Evolutionary conservation across 2,888 invertebrate species (phyloP).

Genomic region (Thysanoteuthis rhombus): DNA sequence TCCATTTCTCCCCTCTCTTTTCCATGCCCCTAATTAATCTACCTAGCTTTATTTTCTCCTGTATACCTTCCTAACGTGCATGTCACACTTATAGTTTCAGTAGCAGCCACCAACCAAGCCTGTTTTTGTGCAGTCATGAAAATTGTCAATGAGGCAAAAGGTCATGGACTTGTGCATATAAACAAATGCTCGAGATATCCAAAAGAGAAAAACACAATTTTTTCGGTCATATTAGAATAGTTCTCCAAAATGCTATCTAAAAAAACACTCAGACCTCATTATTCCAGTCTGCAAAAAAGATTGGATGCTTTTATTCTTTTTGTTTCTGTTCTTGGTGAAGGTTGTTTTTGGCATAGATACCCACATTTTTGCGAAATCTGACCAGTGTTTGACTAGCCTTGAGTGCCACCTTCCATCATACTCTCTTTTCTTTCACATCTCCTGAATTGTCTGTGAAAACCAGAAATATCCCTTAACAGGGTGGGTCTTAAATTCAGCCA

Average conservation of each 20-base stretch:
- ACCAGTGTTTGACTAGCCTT: not conserved
- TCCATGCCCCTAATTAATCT: too few species aligned
- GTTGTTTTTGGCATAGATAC: not conserved
- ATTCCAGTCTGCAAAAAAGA: not conserved
- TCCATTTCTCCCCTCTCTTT: too few species aligned
- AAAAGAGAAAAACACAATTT: not conserved
- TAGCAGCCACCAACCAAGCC: too few species aligned
- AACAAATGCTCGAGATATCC: too few species aligned
- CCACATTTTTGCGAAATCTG: not conserved
- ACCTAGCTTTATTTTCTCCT: too few species aligned
- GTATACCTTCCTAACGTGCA: too few species aligned
- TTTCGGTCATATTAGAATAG: not conserved
- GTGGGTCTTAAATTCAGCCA: not conserved
- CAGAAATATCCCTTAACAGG: not conserved
- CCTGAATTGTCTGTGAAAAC: not conserved
- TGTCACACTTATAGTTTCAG: too few species aligned
- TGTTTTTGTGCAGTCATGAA: too few species aligned
- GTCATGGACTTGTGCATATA: too few species aligned
- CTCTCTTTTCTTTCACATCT: not conserved
- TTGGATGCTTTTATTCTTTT: not conserved
- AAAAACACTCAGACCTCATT: not conserved
- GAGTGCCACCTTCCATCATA: not conserved
- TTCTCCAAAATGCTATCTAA: not conserved
- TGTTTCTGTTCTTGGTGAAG: not conserved
- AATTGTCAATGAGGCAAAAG: too few species aligned